Conservation (phyloP, 2,113 vertebrate species). For the Apteryx owenii region DNA sequence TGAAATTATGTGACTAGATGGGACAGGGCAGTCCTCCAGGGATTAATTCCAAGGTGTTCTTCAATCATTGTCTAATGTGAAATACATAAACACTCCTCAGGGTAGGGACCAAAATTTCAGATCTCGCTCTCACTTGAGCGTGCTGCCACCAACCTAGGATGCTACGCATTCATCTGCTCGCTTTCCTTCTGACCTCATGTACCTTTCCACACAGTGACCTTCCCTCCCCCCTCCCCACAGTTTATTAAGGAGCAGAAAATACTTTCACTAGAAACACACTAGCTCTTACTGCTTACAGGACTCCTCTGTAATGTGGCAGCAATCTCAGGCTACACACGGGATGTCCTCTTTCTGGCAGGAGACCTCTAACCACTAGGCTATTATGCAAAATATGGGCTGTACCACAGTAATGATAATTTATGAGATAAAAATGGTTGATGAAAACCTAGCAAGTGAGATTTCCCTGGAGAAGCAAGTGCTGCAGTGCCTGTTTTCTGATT, state of each 20-base stretch:
- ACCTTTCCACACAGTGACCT: neutral
- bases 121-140: fast-evolving
- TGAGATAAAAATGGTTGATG: neutral
- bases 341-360: conserved; percentile 5
- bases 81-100: neutral
- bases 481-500: neutral
- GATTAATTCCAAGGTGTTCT: neutral
- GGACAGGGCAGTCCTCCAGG: neutral
- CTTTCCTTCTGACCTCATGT: fast-evolving
- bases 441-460: neutral
- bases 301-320: neutral
- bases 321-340: neutral
- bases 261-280: neutral
- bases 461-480: fast-evolving
- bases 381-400: neutral
- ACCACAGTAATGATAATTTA: neutral
- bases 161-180: fast-evolving
- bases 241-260: neutral
- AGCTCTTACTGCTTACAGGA: neutral
- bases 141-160: fast-evolving
- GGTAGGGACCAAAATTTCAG: neutral
- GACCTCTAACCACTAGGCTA: neutral
- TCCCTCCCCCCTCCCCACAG: fast-evolving
- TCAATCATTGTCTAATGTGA: neutral
- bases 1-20: neutral